Base-by-base conservation (phyloP, 2,797 vertebrate genomes). In the Paratrypauchen microcephalus region DNA sequence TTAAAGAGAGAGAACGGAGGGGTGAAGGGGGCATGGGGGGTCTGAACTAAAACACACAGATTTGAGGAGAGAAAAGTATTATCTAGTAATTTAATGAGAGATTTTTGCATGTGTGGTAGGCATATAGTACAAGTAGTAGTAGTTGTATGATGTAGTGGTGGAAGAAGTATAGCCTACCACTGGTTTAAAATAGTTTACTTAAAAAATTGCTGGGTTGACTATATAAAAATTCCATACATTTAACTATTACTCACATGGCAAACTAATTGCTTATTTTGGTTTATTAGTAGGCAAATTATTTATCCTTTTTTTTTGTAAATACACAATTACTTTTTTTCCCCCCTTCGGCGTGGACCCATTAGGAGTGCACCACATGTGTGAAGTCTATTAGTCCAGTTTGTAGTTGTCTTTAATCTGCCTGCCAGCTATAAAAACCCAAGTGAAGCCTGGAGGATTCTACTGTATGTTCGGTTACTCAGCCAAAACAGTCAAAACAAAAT, bases 361-460 rank as follows among this genome's bases (percentile, higher is more conserved):
- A 18, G 12, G 16, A 63, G 36, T 24, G 54, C 13, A 15, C 32
- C 56, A 58, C 69, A 72, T 57, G 71, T 78, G 70, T 48, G 57
- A 24, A 32, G 9, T 57, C 57, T 58, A 66, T 19, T 50, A 75
- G 26, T 69, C 67, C 50, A 65, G 15, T 39, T 12, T 58, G 55
- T 55, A 61, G 61, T 66, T 3, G 54, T 70, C 74, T 69, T 83
- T 83, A 84, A 82, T 74, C 72, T 32, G 59, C 82, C 83, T 81
- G 83, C 69, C 77, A 50, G 72, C 80, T 84, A 85, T 80, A 77
- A 83, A 85, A 84, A 88, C 81, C 79, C 78, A 16, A 19, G 0
- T 67, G 32, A 61, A 69, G 48, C 52, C 65, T 67, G 23, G 7
- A 65, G 80, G 80, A 80, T 65, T 59, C 67, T n/a, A n/a, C n/a